Conservation (phyloP, 1,140 invertebrate genomes). For the Ladona fulva region DNA sequence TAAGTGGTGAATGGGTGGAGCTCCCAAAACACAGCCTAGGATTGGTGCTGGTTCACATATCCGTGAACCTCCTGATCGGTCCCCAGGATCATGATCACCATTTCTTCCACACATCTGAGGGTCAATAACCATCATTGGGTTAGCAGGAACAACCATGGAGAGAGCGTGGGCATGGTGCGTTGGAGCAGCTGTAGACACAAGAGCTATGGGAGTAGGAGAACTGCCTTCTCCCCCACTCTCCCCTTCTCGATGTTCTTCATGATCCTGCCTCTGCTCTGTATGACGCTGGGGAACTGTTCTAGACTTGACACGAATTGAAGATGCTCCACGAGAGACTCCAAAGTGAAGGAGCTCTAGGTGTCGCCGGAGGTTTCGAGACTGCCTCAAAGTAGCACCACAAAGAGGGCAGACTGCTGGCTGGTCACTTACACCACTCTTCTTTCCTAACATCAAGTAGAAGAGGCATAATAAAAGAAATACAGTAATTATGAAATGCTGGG, state of each 20-base stretch:
- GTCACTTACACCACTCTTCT: conserved; percentile 33
- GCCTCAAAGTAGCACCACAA: conserved; percentile 37
- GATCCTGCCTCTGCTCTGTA: background rate
- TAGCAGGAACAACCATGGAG: background rate
- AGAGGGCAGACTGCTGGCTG: conserved; percentile 36
- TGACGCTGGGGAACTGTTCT: background rate
- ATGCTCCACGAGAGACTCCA: conserved; percentile 21
- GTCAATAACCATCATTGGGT: background rate
- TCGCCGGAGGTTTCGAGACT: conserved; percentile 36
- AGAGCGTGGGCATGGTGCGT: background rate
- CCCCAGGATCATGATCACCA: background rate
- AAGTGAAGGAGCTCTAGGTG: conserved; percentile 38
- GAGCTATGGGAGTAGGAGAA: background rate
- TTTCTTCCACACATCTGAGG: background rate
- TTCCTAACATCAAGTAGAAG: conserved; percentile 16
- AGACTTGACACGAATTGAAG: background rate
- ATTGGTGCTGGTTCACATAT: no score
- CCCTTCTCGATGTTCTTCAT: background rate
- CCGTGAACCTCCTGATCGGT: background rate
- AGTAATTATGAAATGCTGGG: no score
- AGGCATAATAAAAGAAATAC: no score
- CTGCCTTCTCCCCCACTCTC: background rate
- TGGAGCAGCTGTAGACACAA: background rate
- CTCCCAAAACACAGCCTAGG: no score
- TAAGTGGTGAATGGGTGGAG: no score